Conservation (phyloP, 2,797 vertebrate species). For the Danio albolineatus region DNA sequence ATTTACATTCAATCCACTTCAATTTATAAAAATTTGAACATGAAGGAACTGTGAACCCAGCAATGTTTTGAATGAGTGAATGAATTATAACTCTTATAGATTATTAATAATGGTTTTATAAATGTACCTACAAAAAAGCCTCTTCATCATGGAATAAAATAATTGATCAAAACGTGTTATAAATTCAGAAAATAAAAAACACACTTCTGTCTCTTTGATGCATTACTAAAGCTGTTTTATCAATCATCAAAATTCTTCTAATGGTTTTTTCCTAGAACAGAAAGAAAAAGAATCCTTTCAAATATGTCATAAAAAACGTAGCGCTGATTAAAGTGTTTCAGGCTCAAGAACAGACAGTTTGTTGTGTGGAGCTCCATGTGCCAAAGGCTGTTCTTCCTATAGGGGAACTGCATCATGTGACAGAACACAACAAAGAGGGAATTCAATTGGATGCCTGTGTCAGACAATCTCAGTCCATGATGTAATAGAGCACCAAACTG, state of each 20-base stretch:
- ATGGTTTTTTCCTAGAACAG: neutral
- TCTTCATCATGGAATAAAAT: too few species aligned
- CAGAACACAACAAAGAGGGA: constrained; percentile 46
- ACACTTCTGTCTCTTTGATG: neutral
- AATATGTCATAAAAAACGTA: constrained; percentile 32
- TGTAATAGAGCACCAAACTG: constrained; percentile 14
- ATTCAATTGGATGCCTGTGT: constrained; percentile 42
- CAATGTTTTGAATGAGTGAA: too few species aligned
- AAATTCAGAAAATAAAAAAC: too few species aligned
- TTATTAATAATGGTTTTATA: too few species aligned
- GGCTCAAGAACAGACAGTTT: constrained; percentile 45
- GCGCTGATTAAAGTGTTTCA: constrained; percentile 38
- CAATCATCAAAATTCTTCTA: neutral
- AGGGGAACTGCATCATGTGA: constrained; percentile 55
- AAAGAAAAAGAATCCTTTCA: constrained; percentile 51
- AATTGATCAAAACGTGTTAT: too few species aligned
- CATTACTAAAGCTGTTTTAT: neutral
- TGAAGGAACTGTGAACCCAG: too few species aligned
- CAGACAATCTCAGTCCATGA: constrained; percentile 17
- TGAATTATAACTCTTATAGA: too few species aligned
- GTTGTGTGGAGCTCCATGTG: constrained; percentile 42
- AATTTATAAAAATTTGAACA: too few species aligned
- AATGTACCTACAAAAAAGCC: too few species aligned
- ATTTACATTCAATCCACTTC: too few species aligned
- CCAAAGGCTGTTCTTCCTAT: constrained; percentile 48